Evolutionary conservation across 2,113 vertebrate species (phyloP).

Genomic region (Caranx melampygus): DNA sequence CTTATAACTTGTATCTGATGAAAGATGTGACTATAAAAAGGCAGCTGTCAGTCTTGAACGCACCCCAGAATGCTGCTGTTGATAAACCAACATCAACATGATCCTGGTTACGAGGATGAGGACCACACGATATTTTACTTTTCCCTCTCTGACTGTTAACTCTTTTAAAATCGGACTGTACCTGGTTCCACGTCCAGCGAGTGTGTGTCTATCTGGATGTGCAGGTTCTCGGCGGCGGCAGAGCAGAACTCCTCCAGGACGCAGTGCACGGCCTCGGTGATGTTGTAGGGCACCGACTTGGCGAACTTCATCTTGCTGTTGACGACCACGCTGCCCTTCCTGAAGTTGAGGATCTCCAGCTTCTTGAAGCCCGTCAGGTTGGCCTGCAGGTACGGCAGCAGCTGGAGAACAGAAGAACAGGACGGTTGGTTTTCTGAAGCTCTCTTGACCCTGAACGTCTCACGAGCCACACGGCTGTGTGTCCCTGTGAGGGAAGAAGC

Average conservation of each 20-base stretch:
- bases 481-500: slow-evolving; percentile 5
- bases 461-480: no score
- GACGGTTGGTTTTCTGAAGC: no score
- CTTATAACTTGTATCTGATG: no score
- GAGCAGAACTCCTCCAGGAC: slow-evolving; percentile 91
- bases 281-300: slow-evolving; percentile 90
- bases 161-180: neutral
- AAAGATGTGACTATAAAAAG: no score
- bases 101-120: no score
- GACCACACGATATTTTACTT: no score
- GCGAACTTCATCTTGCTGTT: slow-evolving; percentile 91
- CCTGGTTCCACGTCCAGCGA: slow-evolving; percentile 87
- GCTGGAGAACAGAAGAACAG: slow-evolving; percentile 79
- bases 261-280: slow-evolving; percentile 88
- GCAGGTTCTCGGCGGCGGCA: slow-evolving; percentile 78
- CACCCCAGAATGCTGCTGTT: no score
- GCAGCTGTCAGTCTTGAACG: no score
- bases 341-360: slow-evolving; percentile 94
- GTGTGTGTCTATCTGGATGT: slow-evolving; percentile 90
- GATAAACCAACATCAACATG: no score
- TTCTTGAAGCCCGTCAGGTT: slow-evolving; percentile 95
- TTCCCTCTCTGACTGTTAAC: no score
- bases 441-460: no score
- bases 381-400: slow-evolving; percentile 90
- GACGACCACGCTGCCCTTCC: slow-evolving; percentile 92